Base-by-base conservation (phyloP, 2,797 vertebrate species). In the Cichlasoma orientale region DNA sequence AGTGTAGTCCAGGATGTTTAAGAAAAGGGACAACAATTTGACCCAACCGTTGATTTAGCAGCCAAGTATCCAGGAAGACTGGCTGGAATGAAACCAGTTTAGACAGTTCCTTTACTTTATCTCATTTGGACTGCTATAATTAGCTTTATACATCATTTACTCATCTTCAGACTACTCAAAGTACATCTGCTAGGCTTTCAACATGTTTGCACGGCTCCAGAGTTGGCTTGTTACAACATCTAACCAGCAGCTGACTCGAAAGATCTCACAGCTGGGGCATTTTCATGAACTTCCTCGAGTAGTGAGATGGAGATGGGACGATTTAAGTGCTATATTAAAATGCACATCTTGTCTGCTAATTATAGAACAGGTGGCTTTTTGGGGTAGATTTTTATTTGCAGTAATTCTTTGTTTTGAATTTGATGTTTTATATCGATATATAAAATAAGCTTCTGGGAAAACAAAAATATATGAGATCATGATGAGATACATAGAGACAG, bases 21-120 rank as follows among this genome's bases (percentile, higher is more conserved):
- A 69, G 29, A 68, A 33, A 63, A 38, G 29, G 9, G 4, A 66
- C 33, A 50, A 59, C 25, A 72, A 56, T 75, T 76, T 38, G 0
- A 74, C 56, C 8, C 54, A 58, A 38, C 25, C 21, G 59, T 54
- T 69, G 13, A 19, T 72, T 72, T 81, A 14, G 59, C 56, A 77
- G 56, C 72, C 73, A 74, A 66, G n/a, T 69, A 56, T 70, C 59
- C 29, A 57, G 74, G 61, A 59, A 81, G 52, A 47, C 36, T 16
- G 9, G 61, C 38, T 78, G 52, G 52, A 77, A 74, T 71, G 72
- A 70, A 80, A 79, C 70, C 61, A 54, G 70, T 72, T 73, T 57
- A 74, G 75, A 19, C 38, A 68, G 8, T 52, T 52, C 23, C 69
- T 77, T 52, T 68, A 71, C 70, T 80, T 73, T 33, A 41, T 77